Base-by-base conservation (phyloP, 1,140 invertebrate species). In the Armadillidium nasatum region DNA sequence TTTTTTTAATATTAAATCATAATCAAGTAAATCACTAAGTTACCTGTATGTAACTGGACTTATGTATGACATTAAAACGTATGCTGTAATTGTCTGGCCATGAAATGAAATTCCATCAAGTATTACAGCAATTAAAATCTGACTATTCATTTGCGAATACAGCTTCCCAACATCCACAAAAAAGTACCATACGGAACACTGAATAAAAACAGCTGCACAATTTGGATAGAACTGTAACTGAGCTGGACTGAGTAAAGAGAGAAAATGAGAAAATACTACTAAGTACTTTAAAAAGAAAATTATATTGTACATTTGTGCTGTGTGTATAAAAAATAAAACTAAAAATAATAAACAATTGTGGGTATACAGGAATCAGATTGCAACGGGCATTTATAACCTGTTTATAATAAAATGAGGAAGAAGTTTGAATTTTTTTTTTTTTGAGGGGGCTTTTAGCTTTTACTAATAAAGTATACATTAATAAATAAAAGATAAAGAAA, bases 11-110 rank as follows among this genome's bases (percentile, higher is more conserved):
- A 50, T 50, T 50, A 50, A 50, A 50, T 50, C 15, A 72, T 9
- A 15, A 7, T 7, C 21, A 9, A 45, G 71, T 4, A 33, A 13
- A 10, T 50, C 15, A 10, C 9, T 50, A 50, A 72, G 81, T 84
- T 86, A 94, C 92, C 92, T 94, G 82, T 94, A 92, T 46, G 93
- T 94, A 13, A 94, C 91, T 54, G 93, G 92, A 85, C 90, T 93
- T 83, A 94, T 93, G 82, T 92, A 93, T 82, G 91, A 91, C 90
- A 94, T 93, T 71, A 94, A 87, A 69, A 92, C 91, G 85, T 94
- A 94, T 10, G 92, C 93, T 74, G 91, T 91, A 82, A 94, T 92
- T 84, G 91, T 93, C 89, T 94, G 93, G 83, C 92, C 92, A 84
- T 94, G 93, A 84, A 94, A 94, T 84, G 92, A 93, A 7, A 93